A percentile compares a stretch with the other conserved stretches of the same genome.
Conservation (phyloP, 2,888 invertebrate genomes). For the Hirtodrosophila trivittata region DNA sequence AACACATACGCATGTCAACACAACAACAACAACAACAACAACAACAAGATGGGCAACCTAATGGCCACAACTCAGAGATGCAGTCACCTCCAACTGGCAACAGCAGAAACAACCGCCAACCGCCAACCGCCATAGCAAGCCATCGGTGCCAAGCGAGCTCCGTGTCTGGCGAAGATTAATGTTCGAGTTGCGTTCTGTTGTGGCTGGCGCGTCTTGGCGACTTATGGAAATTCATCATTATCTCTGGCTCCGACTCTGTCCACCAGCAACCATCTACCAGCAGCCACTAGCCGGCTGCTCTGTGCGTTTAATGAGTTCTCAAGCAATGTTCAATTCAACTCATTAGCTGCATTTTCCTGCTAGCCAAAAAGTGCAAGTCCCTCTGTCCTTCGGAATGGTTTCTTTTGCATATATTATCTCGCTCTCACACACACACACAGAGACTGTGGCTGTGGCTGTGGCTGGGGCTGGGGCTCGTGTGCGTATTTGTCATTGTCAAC, state of each 20-base stretch:
- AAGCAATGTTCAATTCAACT: constrained; percentile 77
- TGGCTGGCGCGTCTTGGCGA: constrained; percentile 64
- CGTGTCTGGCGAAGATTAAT: constrained; percentile 78
- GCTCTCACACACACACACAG: too few species aligned
- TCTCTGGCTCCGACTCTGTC: constrained; percentile 44
- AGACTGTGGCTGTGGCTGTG: constrained; percentile 4
- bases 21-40: constrained; percentile 27
- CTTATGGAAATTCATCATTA: constrained; percentile 83
- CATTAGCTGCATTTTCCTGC: constrained; percentile 76
- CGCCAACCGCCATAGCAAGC: constrained; percentile 25
- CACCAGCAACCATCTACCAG: not conserved
- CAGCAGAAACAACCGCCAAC: constrained; percentile 1
- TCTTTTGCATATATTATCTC: constrained; percentile 62
- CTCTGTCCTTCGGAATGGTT: constrained; percentile 26
- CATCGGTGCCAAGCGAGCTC: constrained; percentile 40
- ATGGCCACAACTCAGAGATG: constrained; percentile 56
- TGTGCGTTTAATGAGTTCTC: constrained; percentile 78
- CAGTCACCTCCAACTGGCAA: constrained; percentile 31
- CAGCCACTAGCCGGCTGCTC: constrained; percentile 29
- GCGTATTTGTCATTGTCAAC: constrained; percentile 84
- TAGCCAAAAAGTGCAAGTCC: constrained; percentile 70
- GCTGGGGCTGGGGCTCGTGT: constrained; percentile 60
- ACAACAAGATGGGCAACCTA: constrained; percentile 35
- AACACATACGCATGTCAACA: constrained; percentile 77
- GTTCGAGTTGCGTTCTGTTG: constrained; percentile 74